Conservation (phyloP, 2,888 invertebrate genomes). For the Oscheius sp. region DNA sequence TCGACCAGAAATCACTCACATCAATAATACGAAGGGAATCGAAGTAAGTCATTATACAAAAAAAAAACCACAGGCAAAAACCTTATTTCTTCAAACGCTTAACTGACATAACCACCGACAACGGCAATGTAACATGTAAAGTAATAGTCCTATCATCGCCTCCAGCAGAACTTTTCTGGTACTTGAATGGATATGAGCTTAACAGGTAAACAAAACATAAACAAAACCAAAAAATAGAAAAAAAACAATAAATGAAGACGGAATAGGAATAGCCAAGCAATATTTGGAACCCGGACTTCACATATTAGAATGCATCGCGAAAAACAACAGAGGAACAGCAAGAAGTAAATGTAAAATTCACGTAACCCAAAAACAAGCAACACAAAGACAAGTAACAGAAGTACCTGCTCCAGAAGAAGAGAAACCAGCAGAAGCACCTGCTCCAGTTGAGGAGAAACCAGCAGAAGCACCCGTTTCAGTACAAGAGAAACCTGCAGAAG, state of each 20-base stretch:
- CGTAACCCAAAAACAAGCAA: too few relatives aligned
- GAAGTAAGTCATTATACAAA: not conserved
- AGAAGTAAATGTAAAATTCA: slow-evolving; percentile 6
- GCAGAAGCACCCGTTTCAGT: slow-evolving; percentile 6
- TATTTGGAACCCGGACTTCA: not conserved
- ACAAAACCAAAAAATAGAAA: not conserved
- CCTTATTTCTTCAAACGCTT: slow-evolving; percentile 26
- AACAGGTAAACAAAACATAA: slow-evolving; percentile 2
- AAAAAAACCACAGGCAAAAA: slow-evolving; percentile 15
- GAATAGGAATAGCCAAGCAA: slow-evolving; percentile 29
- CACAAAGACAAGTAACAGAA: not conserved
- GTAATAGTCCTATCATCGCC: slow-evolving; percentile 1
- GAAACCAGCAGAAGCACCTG: slow-evolving; percentile 12
- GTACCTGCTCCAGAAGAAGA: not conserved
- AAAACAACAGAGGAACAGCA: slow-evolving; percentile 19
- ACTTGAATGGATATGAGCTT: too few relatives aligned
- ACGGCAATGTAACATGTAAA: not conserved
- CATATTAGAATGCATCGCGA: slow-evolving; percentile 25
- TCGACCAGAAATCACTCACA: slow-evolving; percentile 19
- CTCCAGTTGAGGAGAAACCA: slow-evolving; percentile 6
- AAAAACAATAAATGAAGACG: slow-evolving; percentile 23
- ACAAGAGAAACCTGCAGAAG: slow-evolving; percentile 8
- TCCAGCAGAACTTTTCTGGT: slow-evolving; percentile 9
- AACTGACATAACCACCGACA: not conserved
- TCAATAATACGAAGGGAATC: slow-evolving; percentile 13